Conservation (phyloP, 37 sponge, comb jelly and placozoan species). For the Oopsacas minuta region DNA sequence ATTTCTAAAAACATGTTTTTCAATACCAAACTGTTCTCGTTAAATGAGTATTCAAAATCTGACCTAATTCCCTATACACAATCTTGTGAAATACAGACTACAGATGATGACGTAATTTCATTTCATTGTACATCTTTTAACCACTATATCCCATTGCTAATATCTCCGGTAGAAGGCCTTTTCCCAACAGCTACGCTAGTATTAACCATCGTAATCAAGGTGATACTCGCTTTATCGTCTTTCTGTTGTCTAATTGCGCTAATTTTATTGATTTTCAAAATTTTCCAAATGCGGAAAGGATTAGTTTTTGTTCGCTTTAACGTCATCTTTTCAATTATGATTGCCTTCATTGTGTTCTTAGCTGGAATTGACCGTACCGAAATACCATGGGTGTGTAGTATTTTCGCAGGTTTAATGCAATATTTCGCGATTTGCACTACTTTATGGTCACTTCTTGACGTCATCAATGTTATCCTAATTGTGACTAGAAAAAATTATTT, state of each 20-base stretch:
- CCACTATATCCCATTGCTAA: not conserved
- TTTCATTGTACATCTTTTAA: not conserved
- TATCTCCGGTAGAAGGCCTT: not conserved
- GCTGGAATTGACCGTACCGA: not conserved
- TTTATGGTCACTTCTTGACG: not conserved
- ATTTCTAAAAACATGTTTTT: not conserved
- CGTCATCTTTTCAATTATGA: not conserved
- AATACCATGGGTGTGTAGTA: not conserved
- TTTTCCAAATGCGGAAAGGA: not conserved
- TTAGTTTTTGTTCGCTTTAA: not conserved
- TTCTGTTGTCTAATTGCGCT: not conserved
- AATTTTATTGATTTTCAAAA: not conserved
- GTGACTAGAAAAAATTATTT: not conserved
- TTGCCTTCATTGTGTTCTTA: not conserved
- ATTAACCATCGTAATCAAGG: not conserved
- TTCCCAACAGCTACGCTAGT: not conserved
- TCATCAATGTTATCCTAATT: conserved; percentile 11
- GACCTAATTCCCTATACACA: not conserved
- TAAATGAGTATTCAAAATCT: not conserved
- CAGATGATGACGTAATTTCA: not conserved
- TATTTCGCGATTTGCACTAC: conserved; percentile 15
- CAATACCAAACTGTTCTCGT: not conserved
- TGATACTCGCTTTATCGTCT: not conserved
- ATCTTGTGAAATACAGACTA: not conserved
- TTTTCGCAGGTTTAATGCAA: not conserved